Base-by-base conservation (phyloP, 2,113 vertebrate species). In the Osmerus eperlanus region DNA sequence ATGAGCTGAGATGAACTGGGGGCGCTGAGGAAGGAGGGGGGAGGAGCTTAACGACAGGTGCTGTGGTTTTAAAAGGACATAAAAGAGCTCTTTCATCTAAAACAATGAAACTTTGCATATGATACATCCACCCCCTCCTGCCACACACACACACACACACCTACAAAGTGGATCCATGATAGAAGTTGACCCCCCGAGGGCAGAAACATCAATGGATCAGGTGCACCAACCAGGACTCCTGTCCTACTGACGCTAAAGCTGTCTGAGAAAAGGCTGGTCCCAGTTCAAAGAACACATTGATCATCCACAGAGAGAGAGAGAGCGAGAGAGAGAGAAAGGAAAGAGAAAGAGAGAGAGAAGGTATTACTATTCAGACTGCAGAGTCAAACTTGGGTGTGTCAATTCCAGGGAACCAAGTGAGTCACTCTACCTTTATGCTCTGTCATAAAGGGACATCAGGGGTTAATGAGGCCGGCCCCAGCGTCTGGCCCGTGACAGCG, bases 201-300 rank as follows among this genome's bases (percentile, higher is more conserved):
- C 14, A 13, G 76, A 78, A 80, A 84, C 83, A 84, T 88, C 85
- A 89, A 86, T 82, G 77, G 75, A 79, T 85, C 82, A 86, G 84
- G 87, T 81, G 82, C 74, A 47, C 2, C 41, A 47, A 1, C 41
- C 41, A 68, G 76, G 56, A 60, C 59, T 81, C 78, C 85, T 74
- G 78, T 74, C 86, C 76, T 28, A 74, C 76, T 81, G 80, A 84
- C 41, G 9, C 41, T 47, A 5, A 84, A 75, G 47, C 72, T 68
- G 47, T 60, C 66, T 82, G 66, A 82, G 81, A 80, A 58, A 78
- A 84, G 77, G 75, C 71, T 56, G 65, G n/a, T 60, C 55, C 41
- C 52, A 77, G 83, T 84, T 88, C 84, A 87, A 89, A 88, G 80
- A 60, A 72, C 68, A 56, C 81, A 69, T 4, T 81, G 80, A 62